phyloP scores from a whole-genome alignment of 2,888 invertebrate species.

The Subacronicta megacephala region DNA sequence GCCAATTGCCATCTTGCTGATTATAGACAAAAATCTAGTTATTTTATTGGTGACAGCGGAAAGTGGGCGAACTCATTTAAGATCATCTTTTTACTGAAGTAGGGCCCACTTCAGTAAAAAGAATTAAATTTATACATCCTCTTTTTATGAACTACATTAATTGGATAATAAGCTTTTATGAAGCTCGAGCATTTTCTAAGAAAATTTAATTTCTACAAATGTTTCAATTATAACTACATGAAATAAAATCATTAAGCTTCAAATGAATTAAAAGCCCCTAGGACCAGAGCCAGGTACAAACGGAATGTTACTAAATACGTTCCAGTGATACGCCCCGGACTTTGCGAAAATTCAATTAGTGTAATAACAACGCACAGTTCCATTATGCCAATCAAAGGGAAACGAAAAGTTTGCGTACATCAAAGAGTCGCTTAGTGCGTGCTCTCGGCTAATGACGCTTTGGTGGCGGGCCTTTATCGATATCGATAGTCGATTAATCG shows the following conservation, averaged over 20 bases:
- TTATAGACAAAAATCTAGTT: no score
- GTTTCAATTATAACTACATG: constrained; percentile 38
- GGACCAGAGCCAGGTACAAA: constrained; percentile 53
- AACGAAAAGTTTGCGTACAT: constrained; percentile 85
- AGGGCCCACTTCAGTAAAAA: no score
- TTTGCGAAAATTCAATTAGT: constrained; percentile 86
- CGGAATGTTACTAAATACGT: constrained; percentile 58
- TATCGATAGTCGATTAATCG: constrained; percentile 57
- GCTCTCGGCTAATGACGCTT: constrained; percentile 73
- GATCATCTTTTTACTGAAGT: no score
- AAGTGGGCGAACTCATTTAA: no score
- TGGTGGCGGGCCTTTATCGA: constrained; percentile 61
- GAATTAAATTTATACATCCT: no score
- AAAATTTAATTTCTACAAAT: constrained; percentile 12
- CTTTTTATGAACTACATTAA: no score
- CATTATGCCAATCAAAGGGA: constrained; percentile 87
- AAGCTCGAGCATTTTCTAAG: no score
- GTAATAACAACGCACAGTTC: constrained; percentile 85
- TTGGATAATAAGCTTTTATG: no score
- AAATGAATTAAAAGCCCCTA: constrained; percentile 48
- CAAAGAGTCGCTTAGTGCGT: constrained; percentile 84
- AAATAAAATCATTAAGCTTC: constrained; percentile 40
- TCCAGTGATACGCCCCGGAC: constrained; percentile 62
- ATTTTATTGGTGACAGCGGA: no score
- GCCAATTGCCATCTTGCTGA: no score